Conservation (phyloP, 2,797 vertebrate genomes). For the Falco novaeseelandiae region DNA sequence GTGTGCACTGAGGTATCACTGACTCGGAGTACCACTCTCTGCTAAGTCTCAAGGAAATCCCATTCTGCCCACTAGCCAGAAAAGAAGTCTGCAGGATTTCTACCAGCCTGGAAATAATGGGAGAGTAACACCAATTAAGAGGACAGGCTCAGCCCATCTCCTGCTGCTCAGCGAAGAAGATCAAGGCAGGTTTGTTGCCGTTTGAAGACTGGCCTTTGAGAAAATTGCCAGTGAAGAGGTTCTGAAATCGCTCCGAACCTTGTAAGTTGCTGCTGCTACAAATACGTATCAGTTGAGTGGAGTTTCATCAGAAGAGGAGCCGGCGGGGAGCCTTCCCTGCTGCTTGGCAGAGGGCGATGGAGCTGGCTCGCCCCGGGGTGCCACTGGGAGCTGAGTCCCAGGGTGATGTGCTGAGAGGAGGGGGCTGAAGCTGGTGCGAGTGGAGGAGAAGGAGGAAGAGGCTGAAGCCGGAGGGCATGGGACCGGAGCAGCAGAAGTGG, state of each 20-base stretch:
- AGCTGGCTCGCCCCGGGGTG: not conserved
- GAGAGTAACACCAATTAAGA: conserved; percentile 47
- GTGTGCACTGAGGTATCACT: not conserved
- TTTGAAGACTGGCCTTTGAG: conserved; percentile 73
- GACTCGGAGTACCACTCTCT: not conserved
- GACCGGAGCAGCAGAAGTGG: not conserved
- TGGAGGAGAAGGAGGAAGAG: not conserved
- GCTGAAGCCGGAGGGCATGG: not conserved
- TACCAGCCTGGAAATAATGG: not conserved
- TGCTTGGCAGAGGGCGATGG: not conserved
- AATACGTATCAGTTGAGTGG: not conserved
- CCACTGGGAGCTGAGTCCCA: rapidly evolving
- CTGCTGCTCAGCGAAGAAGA: not conserved
- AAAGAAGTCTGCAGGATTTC: conserved; percentile 46
- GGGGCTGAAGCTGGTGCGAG: not conserved
- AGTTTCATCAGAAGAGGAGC: conserved; percentile 20
- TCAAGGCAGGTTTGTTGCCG: conserved; percentile 47
- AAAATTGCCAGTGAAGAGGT: conserved; percentile 53
- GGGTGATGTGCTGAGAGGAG: not conserved
- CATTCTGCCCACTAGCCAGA: conserved; percentile 27
- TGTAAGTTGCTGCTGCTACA: conserved; percentile 23
- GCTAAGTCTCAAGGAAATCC: conserved; percentile 58
- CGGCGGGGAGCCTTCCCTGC: not conserved
- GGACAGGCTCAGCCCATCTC: conserved; percentile 7
- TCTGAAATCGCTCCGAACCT: conserved; percentile 48